Evolutionary conservation across 2,888 invertebrate species (phyloP), one percentile per base, ranked within the genome.

Genomic region (Chironomus riparius): DNA sequence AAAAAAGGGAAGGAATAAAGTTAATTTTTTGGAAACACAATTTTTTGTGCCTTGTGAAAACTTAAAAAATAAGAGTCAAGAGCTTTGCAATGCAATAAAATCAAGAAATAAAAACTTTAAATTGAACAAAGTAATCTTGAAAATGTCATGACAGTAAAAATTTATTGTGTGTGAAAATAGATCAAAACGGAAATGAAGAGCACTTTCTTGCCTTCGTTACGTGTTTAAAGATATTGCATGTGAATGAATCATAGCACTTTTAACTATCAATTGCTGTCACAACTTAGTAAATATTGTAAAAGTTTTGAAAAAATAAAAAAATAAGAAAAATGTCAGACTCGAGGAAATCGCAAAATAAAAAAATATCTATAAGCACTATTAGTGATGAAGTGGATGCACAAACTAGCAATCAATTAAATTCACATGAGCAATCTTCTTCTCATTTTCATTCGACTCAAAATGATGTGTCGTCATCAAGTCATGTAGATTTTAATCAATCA

Each of bases 111-210:
- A 62, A 62, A 24, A 22, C 21, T 24, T 65, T 24, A 10, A 65
- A 21, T 22, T 21, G 21, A 22, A 65, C 18, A 65, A 65, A n/a
- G 13, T 65, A 24, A 21, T 65, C 65, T 18, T 65, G 13, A 73
- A 38, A 73, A 73, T 73, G 72, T 73, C 72, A 73, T n/a, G 62
- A 18, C 21, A 73, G 62, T 73, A 62, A 73, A 62, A 62, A 38
- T 73, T 73, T 28, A 73, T 73, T 47, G 72, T 38, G 72, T 62
- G 47, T 50, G 18, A 73, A 73, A 72, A 56, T 38, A 38, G 38
- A 38, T 38, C 38, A 38, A 38, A 38, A 38, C 38, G 38, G 38
- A 38, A 38, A 38, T 38, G 38, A 38, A 38, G 38, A 38, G 38
- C 38, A 38, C 10, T 38, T 38, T 38, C 38, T 38, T 38, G 38